Evolutionary conservation across 2,113 vertebrate species (phyloP).

Genomic region (Barbus barbus): DNA sequence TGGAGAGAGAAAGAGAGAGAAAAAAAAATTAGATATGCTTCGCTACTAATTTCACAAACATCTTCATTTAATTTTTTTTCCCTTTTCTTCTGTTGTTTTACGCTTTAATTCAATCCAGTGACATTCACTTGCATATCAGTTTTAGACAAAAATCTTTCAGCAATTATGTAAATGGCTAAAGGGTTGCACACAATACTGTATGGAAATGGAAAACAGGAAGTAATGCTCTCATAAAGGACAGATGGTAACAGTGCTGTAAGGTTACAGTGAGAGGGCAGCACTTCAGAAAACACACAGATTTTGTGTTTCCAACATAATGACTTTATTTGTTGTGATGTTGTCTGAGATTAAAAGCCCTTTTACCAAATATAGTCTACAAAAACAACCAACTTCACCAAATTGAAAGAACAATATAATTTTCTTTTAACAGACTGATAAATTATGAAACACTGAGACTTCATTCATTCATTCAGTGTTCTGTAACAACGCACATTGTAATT

Average conservation of each 20-base stretch:
- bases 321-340: conserved; percentile 67
- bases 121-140: conserved; percentile 90
- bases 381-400: not conserved
- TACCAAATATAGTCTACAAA: not conserved
- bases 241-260: conserved; percentile 88
- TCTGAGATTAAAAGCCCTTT: conserved; percentile 58
- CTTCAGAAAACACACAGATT: conserved; percentile 73
- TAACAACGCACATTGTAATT: not conserved
- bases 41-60: conserved; percentile 87
- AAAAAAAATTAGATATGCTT: conserved; percentile 86
- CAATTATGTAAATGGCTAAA: conserved; percentile 96
- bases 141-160: conserved; percentile 93
- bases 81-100: conserved; percentile 63
- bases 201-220: conserved; percentile 87
- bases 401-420: too few species aligned
- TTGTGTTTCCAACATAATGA: conserved; percentile 69
- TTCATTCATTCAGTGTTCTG: not conserved
- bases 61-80: conserved; percentile 72
- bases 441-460: too few species aligned
- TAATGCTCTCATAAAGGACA: conserved; percentile 97
- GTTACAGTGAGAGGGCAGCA: conserved; percentile 72
- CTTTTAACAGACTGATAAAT: too few species aligned
- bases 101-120: conserved; percentile 74
- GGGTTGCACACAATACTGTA: conserved; percentile 88
- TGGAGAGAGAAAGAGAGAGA: not conserved